Evolutionary conservation across 2,113 vertebrate genomes (phyloP).

Genomic region (Halcyon malimbica): DNA sequence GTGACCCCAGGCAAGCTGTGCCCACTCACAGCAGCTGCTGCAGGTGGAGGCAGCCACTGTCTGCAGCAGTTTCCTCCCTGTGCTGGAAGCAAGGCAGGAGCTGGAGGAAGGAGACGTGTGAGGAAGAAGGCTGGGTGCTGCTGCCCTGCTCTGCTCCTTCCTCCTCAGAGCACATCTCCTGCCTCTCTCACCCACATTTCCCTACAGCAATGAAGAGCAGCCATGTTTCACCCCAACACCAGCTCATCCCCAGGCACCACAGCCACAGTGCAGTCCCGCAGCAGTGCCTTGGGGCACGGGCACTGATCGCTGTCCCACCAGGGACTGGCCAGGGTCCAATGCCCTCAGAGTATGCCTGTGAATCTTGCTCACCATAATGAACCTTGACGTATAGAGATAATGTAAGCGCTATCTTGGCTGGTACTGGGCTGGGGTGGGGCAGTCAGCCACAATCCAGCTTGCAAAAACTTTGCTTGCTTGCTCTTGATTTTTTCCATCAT

Average conservation of each 20-base stretch:
- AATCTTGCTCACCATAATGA: background rate
- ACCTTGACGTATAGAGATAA: background rate
- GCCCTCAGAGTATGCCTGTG: background rate
- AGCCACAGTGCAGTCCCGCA: background rate
- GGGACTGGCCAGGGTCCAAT: background rate
- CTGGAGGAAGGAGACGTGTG: background rate
- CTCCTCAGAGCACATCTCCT: background rate
- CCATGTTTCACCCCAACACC: background rate
- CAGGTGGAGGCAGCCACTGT: background rate
- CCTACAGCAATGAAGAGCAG: background rate
- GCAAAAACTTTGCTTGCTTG: background rate
- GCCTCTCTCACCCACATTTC: background rate
- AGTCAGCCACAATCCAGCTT: background rate
- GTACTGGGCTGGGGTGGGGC: background rate
- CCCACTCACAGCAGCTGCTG: background rate
- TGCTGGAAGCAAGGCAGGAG: background rate
- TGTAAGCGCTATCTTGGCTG: background rate
- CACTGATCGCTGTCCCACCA: background rate
- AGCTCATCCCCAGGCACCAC: accelerated
- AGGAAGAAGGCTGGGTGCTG: background rate
- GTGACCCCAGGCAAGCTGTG: background rate
- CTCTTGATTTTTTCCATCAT: background rate
- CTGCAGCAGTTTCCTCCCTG: background rate
- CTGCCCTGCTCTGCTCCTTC: background rate
- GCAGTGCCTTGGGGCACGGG: accelerated